These are phyloP conservation scores for Muricea muricata DNA, from an alignment of 92 coral and sea anemone species.

Conservation along the genomic window DNA sequence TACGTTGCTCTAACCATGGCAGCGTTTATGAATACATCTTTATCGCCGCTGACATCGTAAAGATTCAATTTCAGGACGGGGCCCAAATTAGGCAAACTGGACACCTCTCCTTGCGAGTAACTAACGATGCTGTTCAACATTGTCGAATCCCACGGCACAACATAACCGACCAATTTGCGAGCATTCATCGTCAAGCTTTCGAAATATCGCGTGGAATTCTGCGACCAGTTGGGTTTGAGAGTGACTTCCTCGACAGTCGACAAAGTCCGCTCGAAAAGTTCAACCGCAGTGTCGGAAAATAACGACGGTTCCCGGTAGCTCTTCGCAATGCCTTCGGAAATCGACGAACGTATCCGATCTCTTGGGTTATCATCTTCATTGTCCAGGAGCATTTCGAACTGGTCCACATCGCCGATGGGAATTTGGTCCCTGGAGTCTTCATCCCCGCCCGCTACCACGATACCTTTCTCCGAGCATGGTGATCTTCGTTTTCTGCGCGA, in stretches of 20 bases:
- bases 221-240: conserved; percentile 60
- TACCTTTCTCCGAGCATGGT: background rate
- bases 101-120: background rate
- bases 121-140: conserved; percentile 52
- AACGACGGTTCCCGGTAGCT: conserved; percentile 22
- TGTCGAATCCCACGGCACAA: conserved; percentile 81
- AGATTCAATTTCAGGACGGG: conserved; percentile 74
- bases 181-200: conserved; percentile 79
- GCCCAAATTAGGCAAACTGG: conserved; percentile 42
- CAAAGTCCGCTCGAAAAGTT: conserved; percentile 14
- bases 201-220: conserved; percentile 77
- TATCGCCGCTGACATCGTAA: conserved; percentile 89
- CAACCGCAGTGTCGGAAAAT: conserved; percentile 42
- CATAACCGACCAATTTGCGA: conserved; percentile 77
- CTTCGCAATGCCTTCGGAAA: conserved; percentile 29
- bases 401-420: background rate
- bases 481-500: background rate
- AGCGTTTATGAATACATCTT: conserved; percentile 77
- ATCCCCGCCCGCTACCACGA: conserved; percentile 64
- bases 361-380: background rate
- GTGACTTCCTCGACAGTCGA: background rate
- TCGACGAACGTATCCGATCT: conserved; percentile 28
- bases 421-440: conserved; percentile 66
- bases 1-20: conserved; percentile 77
- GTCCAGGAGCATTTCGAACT: background rate